phyloP scores from a whole-genome alignment of 2,888 invertebrate species.

The Hirudinaria manillensis region DNA sequence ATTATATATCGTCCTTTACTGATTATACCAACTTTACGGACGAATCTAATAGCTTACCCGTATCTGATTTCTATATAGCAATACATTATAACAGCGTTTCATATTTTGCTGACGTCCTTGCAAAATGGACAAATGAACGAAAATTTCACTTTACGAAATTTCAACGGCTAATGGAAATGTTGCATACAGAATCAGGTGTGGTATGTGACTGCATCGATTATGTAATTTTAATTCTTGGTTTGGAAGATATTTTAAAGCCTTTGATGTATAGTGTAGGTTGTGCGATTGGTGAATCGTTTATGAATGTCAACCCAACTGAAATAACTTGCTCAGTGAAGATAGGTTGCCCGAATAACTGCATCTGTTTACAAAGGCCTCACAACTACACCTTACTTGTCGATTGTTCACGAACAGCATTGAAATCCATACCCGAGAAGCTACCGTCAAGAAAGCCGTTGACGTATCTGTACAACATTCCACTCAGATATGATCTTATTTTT shows the following conservation, averaged over 20 bases:
- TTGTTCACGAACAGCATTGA: not conserved
- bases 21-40: too few species aligned
- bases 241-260: not conserved
- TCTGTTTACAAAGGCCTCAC: not conserved
- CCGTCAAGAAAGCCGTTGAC: conserved; percentile 1
- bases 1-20: too few species aligned
- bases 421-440: not conserved
- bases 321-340: not conserved
- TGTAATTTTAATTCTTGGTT: not conserved
- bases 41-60: too few species aligned
- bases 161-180: too few species aligned
- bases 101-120: too few species aligned
- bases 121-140: too few species aligned
- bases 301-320: not conserved
- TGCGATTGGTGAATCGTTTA: not conserved
- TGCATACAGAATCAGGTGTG: not conserved
- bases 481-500: not conserved
- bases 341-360: not conserved
- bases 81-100: too few species aligned
- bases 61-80: too few species aligned
- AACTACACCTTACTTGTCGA: not conserved
- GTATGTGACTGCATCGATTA: not conserved
- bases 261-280: not conserved
- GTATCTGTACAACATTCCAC: not conserved
- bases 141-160: too few species aligned